phyloP scores from a whole-genome alignment of 1,140 invertebrate species.

The Manduca sexta region DNA sequence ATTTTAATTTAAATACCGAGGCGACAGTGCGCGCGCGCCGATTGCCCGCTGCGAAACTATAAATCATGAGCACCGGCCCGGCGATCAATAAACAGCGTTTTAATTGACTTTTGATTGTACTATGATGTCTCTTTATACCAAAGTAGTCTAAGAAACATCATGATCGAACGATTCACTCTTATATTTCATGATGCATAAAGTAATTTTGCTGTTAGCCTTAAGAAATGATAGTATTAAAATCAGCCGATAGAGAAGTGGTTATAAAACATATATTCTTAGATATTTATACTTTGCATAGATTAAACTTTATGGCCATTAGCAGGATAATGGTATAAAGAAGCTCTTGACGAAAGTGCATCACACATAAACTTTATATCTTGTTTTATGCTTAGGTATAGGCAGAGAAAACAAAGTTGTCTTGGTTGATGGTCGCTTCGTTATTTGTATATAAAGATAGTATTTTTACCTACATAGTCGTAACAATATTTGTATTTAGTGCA shows the following conservation, averaged over 20 bases:
- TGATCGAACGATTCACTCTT: constrained; percentile 40
- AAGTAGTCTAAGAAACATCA: constrained; percentile 30
- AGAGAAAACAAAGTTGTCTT: too few relatives aligned
- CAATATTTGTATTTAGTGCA: too few relatives aligned
- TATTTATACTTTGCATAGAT: not conserved
- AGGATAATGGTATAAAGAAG: not conserved
- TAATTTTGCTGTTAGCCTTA: too few relatives aligned
- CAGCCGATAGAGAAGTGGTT: too few relatives aligned
- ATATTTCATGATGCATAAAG: too few relatives aligned
- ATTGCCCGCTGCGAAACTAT: constrained; percentile 66
- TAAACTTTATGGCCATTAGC: not conserved
- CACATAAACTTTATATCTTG: not conserved
- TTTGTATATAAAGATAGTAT: not conserved
- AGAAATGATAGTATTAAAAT: too few relatives aligned
- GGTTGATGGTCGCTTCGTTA: too few relatives aligned
- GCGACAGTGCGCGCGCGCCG: constrained; percentile 56
- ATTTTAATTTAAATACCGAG: constrained; percentile 66
- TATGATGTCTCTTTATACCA: constrained; percentile 56
- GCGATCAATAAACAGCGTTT: constrained; percentile 64
- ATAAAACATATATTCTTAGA: too few relatives aligned
- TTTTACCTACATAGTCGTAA: too few relatives aligned
- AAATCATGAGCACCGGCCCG: constrained; percentile 51
- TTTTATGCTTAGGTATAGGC: too few relatives aligned
- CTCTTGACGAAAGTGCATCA: not conserved
- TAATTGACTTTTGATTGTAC: constrained; percentile 69